Conservation (phyloP, 2,797 vertebrate species). For the Myioborus miniatus region DNA sequence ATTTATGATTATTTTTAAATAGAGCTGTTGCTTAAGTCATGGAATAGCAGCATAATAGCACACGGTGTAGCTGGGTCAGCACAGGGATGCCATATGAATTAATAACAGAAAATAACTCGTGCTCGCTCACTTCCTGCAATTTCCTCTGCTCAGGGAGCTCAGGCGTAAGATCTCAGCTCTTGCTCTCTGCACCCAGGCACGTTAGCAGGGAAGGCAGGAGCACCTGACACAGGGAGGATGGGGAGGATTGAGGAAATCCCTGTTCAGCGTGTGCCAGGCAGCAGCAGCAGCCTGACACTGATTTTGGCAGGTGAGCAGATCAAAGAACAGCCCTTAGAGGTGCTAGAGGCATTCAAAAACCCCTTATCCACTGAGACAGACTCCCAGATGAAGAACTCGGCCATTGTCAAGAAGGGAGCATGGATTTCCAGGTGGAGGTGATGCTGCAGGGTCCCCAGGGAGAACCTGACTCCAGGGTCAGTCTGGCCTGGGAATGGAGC, state of each 20-base stretch:
- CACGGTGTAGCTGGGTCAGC: slow-evolving; percentile 21
- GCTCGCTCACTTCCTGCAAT: slow-evolving; percentile 61
- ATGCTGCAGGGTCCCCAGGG: not conserved
- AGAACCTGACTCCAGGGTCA: rapidly evolving
- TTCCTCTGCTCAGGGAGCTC: slow-evolving; percentile 18
- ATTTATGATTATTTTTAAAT: slow-evolving; percentile 45
- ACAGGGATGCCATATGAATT: slow-evolving; percentile 10
- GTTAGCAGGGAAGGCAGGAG: not conserved
- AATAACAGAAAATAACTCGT: slow-evolving; percentile 44
- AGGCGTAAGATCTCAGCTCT: not conserved
- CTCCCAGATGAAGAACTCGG: not conserved
- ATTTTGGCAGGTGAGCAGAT: not conserved
- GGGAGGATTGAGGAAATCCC: not conserved
- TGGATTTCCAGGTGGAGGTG: not conserved
- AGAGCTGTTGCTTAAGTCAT: slow-evolving; percentile 28
- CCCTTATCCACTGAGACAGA: not conserved
- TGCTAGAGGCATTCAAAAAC: not conserved
- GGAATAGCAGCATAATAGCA: not conserved
- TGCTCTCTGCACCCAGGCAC: not conserved
- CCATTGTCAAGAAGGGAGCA: not conserved
- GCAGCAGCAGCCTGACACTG: not conserved
- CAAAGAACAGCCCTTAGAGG: not conserved
- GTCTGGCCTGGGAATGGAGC: not conserved
- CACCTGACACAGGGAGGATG: not conserved
- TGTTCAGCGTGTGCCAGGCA: not conserved